phyloP scores from a whole-genome alignment of 2,888 invertebrate species.

The Candidula unifasciata region DNA sequence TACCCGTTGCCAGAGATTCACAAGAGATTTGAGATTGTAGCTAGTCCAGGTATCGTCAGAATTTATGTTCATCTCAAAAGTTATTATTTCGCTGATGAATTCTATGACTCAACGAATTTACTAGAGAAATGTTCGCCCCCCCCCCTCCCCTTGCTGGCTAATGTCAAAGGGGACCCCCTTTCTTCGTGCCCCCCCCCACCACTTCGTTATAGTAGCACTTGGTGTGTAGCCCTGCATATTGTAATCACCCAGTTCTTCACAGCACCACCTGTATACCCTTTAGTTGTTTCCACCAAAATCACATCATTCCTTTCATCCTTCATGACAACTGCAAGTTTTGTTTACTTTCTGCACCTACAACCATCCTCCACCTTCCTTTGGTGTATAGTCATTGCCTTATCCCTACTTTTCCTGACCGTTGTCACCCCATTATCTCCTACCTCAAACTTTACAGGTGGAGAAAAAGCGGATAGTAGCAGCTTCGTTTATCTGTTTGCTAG shows the following conservation, averaged over 20 bases:
- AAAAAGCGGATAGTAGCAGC: too few relatives aligned
- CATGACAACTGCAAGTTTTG: too few relatives aligned
- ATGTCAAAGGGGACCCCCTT: slow-evolving; percentile 40
- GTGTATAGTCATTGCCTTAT: neutral
- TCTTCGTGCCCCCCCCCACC: neutral
- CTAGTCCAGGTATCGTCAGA: neutral
- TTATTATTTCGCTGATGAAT: too few relatives aligned
- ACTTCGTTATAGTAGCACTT: slow-evolving; percentile 9
- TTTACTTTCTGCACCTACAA: too few relatives aligned
- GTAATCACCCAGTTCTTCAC: neutral
- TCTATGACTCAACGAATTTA: too few relatives aligned
- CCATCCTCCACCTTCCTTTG: too few relatives aligned
- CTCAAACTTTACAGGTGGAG: too few relatives aligned
- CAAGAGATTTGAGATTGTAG: slow-evolving; percentile 43
- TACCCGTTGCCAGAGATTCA: slow-evolving; percentile 43
- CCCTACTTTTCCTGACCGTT: neutral
- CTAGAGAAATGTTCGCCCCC: too few relatives aligned
- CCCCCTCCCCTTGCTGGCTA: slow-evolving; percentile 33
- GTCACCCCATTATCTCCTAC: neutral
- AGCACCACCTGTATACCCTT: neutral
- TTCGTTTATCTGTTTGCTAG: too few relatives aligned
- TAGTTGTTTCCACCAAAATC: neutral
- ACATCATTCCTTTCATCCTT: neutral
- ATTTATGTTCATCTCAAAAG: neutral
- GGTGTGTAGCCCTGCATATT: slow-evolving; percentile 37